Conservation (phyloP, 2,113 vertebrate species). For the Coptodon rendalli region DNA sequence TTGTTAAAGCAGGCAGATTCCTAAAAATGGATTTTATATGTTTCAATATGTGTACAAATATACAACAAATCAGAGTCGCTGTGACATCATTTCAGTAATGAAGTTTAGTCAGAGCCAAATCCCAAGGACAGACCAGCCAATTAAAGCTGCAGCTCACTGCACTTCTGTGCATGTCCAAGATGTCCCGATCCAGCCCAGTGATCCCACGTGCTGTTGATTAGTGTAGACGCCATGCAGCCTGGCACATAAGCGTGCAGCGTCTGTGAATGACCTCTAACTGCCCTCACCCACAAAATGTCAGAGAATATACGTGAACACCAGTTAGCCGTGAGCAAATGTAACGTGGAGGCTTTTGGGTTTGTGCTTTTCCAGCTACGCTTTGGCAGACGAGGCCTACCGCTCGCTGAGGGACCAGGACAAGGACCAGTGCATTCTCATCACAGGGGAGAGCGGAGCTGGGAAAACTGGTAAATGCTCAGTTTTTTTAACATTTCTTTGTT, state of each 20-base stretch:
- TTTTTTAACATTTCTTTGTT: not conserved
- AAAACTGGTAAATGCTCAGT: constrained; percentile 83
- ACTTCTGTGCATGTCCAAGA: not conserved
- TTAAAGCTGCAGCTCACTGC: constrained; percentile 2
- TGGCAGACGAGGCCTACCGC: constrained; percentile 95
- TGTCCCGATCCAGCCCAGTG: constrained; percentile 9
- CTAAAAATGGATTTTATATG: not conserved
- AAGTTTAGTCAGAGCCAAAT: not conserved
- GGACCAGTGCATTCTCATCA: constrained; percentile 98
- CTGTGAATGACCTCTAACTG: not conserved
- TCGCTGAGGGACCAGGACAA: constrained; percentile 98
- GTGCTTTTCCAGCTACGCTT: constrained; percentile 81
- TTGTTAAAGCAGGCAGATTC: not conserved
- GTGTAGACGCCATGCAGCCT: not conserved
- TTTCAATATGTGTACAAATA: not conserved
- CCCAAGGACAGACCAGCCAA: not conserved
- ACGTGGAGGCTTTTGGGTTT: not conserved
- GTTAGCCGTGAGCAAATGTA: not conserved
- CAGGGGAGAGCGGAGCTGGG: constrained; percentile 95
- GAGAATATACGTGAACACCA: not conserved
- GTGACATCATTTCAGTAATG: not conserved
- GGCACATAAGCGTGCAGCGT: not conserved
- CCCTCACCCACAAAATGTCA: not conserved
- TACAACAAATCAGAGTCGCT: not conserved
- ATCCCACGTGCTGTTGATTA: constrained; percentile 44